Evolutionary conservation across 1,140 invertebrate genomes (phyloP), one percentile per base, ranked within the genome.

Genomic region (Zelostemma sp.): DNA sequence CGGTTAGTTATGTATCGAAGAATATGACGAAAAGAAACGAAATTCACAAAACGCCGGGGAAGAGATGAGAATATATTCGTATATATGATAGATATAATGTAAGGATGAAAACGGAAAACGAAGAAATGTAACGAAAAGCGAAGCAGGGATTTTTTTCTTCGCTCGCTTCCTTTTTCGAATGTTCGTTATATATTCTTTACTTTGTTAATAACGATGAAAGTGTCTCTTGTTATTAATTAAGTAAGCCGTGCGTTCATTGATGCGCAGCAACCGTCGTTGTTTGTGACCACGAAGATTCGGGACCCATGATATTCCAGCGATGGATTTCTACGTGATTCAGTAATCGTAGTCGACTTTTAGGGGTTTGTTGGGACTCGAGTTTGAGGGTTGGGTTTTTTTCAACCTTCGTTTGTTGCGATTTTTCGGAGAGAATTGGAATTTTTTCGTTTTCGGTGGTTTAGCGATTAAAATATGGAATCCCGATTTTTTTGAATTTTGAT

Each of bases 161-260:
- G 17, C 41, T 43, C n/a, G 47, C 47, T 49, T 49, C 47, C 19
- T 14, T 49, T 49, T 49, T 49, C 47, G 21, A 12, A 21, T 47
- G 19, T 12, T 47, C 18, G 18, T 49, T 35, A 47, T 19, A 19
- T 47, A 47, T 35, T 15, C 9, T 1, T 35, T 50, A 35, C 28
- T 50, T 50, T 50, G 25, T 50, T 35, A 50, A 50, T 47, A 47
- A 47, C 15, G 15, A 50, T 16, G 12, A 19, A 46, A n/a, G 17
- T n/a, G n/a, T 35, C 18, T 19, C 15, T 28, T 50, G 25, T 50
- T 50, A 17, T 50, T 50, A 21, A 50, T 35, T 3, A 50, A 50
- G 48, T 16, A 50, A 50, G 1, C 0, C 16, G 9, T 48, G 18
- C 18, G 19, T 18, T 17, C 1, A 15, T 6, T 3, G n/a, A n/a